Conservation (phyloP, 2,888 invertebrate species). For the Cheilosia vernalis region DNA sequence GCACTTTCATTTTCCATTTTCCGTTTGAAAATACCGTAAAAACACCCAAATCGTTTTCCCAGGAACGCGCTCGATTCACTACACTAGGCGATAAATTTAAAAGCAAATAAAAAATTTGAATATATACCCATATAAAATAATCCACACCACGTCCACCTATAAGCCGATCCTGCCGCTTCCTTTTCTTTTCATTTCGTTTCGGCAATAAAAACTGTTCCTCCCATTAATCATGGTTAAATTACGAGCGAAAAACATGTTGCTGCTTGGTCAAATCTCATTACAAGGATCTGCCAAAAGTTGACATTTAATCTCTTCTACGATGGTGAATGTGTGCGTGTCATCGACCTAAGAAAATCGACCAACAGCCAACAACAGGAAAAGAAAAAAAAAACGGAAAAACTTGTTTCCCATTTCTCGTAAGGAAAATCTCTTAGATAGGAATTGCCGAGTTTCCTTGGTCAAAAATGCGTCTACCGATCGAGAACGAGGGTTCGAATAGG, state of each 20-base stretch:
- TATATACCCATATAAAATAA: constrained; percentile 42
- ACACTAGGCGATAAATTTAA: constrained; percentile 58
- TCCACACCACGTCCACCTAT: constrained; percentile 46
- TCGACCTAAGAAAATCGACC: constrained; percentile 14
- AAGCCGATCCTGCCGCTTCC: constrained; percentile 24
- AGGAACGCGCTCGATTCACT: constrained; percentile 49
- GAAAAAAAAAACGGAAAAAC: background rate
- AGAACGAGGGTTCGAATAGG: background rate
- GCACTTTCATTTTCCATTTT: constrained; percentile 45
- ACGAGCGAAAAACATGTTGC: constrained; percentile 59
- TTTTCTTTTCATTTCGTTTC: constrained; percentile 42
- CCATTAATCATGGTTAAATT: constrained; percentile 70
- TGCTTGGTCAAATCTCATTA: constrained; percentile 50
- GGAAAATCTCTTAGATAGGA: constrained; percentile 1
- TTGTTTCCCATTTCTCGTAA: background rate
- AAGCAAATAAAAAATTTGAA: constrained; percentile 69
- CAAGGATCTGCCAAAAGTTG: constrained; percentile 52
- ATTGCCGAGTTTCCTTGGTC: background rate
- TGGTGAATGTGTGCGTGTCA: background rate
- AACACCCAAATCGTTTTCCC: constrained; percentile 61
- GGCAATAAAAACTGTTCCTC: constrained; percentile 61
- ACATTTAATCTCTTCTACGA: constrained; percentile 62
- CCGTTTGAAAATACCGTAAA: constrained; percentile 58
- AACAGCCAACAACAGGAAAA: background rate
- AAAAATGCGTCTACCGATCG: background rate